A percentile compares a stretch with the other conserved stretches of the same genome.
phyloP scores from a whole-genome alignment of 1,140 invertebrate genomes.

The Eueides isabella region DNA sequence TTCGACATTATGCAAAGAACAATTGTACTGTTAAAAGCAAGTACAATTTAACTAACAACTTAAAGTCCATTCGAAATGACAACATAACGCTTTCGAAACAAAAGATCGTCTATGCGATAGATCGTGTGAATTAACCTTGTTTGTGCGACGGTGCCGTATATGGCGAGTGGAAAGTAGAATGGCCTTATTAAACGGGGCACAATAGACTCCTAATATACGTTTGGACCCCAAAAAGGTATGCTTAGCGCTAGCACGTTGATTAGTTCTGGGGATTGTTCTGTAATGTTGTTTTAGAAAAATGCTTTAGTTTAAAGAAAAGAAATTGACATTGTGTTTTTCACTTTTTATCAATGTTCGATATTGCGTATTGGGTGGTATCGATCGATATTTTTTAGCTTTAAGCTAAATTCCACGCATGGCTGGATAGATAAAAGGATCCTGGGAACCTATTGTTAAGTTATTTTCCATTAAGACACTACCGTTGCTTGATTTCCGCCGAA shows the following conservation, averaged over 20 bases:
- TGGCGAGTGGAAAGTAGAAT: slow-evolving; percentile 57
- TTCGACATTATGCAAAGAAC: neutral
- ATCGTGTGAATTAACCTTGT: slow-evolving; percentile 70
- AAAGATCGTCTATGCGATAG: slow-evolving; percentile 39
- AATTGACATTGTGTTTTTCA: too few relatives aligned
- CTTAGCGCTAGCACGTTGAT: slow-evolving; percentile 46
- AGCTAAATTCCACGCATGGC: neutral
- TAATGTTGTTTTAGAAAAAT: neutral
- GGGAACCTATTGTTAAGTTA: neutral
- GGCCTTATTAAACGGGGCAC: slow-evolving; percentile 62
- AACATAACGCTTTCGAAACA: slow-evolving; percentile 38
- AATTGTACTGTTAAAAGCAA: slow-evolving; percentile 7
- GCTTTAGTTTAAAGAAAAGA: neutral
- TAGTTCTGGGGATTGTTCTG: slow-evolving; percentile 45
- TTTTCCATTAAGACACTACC: too few relatives aligned
- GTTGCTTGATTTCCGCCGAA: neutral
- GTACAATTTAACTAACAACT: slow-evolving; percentile 4
- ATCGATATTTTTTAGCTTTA: neutral
- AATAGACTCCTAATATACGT: slow-evolving; percentile 63
- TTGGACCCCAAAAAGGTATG: slow-evolving; percentile 55
- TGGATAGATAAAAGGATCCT: neutral
- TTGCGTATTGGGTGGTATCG: too few relatives aligned
- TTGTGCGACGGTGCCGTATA: slow-evolving; percentile 59
- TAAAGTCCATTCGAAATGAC: slow-evolving; percentile 28
- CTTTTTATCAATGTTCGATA: too few relatives aligned